These are phyloP conservation scores for Austrofundulus limnaeus DNA, from an alignment of 2,113 vertebrate species.

Conservation along the genomic window DNA sequence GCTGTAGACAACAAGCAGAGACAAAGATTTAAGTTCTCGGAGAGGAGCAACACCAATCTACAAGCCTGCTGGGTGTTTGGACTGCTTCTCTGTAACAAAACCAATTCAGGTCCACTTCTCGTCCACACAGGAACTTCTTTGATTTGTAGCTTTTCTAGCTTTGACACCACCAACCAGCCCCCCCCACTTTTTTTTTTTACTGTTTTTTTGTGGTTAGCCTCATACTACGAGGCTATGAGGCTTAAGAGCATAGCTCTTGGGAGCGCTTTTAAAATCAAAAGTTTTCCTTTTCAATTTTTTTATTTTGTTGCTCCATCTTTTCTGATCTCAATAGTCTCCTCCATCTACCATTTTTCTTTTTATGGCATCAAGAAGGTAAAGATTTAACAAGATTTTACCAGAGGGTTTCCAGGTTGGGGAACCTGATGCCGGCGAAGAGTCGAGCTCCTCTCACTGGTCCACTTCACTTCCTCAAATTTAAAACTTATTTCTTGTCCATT, in stretches of 20 bases:
- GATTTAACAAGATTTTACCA: conserved; percentile 75
- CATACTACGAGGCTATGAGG: conserved; percentile 50
- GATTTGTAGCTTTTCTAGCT: conserved; percentile 15
- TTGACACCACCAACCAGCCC: conserved; percentile 19
- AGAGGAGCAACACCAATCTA: conserved; percentile 28
- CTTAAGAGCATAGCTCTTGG: conserved; percentile 54
- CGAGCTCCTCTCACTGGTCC: conserved; percentile 56
- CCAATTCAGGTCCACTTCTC: conserved; percentile 1
- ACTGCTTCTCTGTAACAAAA: neutral
- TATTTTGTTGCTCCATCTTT: neutral
- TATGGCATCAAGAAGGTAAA: conserved; percentile 60
- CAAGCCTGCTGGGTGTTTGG: conserved; percentile 20
- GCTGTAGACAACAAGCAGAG: conserved; percentile 43
- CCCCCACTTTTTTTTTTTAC: conserved; percentile 26
- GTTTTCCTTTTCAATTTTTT: conserved; percentile 14
- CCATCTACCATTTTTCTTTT: conserved; percentile 24
- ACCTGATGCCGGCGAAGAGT: conserved; percentile 57
- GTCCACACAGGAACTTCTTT: conserved; percentile 30
- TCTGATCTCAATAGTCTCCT: conserved; percentile 13
- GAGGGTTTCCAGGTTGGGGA: conserved; percentile 66
- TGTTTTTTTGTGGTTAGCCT: conserved; percentile 55
- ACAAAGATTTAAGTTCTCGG: conserved; percentile 26
- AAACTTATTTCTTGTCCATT: conserved; percentile 56
- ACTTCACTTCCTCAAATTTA: conserved; percentile 62
- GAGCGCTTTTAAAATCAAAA: conserved; percentile 59